These are phyloP conservation scores for Neofelis nebulosa DNA, from an alignment of 2,113 vertebrate genomes.

Conservation along the genomic window DNA sequence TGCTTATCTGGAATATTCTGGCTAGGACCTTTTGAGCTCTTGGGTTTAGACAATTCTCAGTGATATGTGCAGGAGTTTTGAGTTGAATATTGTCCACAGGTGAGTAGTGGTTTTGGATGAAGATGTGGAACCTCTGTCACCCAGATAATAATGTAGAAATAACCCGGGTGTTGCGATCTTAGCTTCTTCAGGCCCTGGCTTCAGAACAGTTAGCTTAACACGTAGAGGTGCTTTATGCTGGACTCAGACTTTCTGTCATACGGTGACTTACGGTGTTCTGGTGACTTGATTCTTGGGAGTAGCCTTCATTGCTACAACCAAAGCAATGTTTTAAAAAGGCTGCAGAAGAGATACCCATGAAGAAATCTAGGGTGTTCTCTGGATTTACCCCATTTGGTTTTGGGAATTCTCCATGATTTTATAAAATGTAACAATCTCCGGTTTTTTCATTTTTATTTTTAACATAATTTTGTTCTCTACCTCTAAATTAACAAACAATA, in stretches of 20 bases:
- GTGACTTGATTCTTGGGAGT: neutral
- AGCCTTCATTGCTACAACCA: neutral
- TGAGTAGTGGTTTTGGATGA: neutral
- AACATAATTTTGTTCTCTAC: neutral
- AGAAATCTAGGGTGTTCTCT: conserved; percentile 35
- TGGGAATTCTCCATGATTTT: conserved; percentile 33
- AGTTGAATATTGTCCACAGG: neutral
- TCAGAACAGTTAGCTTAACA: neutral
- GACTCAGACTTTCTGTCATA: neutral
- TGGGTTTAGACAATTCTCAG: neutral
- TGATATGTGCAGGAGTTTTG: neutral
- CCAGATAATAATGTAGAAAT: neutral
- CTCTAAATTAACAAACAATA: conserved; percentile 48
- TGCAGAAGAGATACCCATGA: neutral
- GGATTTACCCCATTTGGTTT: conserved; percentile 48
- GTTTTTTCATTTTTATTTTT: conserved; percentile 50
- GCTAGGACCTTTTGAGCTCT: neutral
- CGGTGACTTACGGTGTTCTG: neutral
- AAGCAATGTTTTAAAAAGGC: neutral
- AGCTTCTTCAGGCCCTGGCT: neutral
- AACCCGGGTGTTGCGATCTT: neutral
- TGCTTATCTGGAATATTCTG: conserved; percentile 33
- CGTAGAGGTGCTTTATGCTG: neutral
- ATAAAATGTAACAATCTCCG: conserved; percentile 7
- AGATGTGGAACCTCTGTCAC: neutral